A percentile compares a stretch with the other conserved stretches of the same genome.
phyloP scores from a whole-genome alignment of 2,888 invertebrate genomes.

The Leucophora obtusa region DNA sequence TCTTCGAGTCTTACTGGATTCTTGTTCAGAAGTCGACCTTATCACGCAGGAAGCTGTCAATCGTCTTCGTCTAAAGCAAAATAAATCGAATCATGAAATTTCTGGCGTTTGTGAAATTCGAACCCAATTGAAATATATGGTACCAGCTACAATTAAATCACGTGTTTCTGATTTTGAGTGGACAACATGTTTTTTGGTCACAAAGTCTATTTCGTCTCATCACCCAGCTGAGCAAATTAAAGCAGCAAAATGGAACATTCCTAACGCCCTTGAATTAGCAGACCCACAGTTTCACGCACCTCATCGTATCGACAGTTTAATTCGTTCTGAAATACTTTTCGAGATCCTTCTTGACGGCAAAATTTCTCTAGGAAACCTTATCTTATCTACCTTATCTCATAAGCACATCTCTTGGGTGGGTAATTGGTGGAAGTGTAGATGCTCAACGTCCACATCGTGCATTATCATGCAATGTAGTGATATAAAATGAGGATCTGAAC shows the following conservation, averaged over 20 bases:
- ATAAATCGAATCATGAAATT: constrained; percentile 34
- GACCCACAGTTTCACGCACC: too few relatives aligned
- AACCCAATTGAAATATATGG: constrained; percentile 26
- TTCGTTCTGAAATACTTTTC: too few relatives aligned
- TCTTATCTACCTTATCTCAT: constrained; percentile 22
- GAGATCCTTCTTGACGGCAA: too few relatives aligned
- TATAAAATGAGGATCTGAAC: neutral
- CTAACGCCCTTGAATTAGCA: neutral
- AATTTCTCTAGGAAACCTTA: too few relatives aligned
- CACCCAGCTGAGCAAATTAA: constrained; percentile 41
- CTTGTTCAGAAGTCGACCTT: neutral
- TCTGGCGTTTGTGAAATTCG: constrained; percentile 43
- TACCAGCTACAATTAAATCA: constrained; percentile 34
- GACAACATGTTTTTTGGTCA: constrained; percentile 30
- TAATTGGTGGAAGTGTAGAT: constrained; percentile 8
- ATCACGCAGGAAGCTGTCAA: constrained; percentile 51
- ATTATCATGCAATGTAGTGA: neutral
- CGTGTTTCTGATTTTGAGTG: constrained; percentile 39
- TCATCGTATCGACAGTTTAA: too few relatives aligned
- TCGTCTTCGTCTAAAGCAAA: constrained; percentile 41
- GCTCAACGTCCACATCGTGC: neutral
- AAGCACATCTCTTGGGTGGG: constrained; percentile 43
- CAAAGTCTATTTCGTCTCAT: constrained; percentile 29
- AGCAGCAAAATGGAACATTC: constrained; percentile 13
- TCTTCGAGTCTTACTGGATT: constrained; percentile 9